Percentiles rank a stretch among this genome's conserved stretches.
Conservation (phyloP, 2,113 vertebrate genomes). For the Gymnarchus niloticus region DNA sequence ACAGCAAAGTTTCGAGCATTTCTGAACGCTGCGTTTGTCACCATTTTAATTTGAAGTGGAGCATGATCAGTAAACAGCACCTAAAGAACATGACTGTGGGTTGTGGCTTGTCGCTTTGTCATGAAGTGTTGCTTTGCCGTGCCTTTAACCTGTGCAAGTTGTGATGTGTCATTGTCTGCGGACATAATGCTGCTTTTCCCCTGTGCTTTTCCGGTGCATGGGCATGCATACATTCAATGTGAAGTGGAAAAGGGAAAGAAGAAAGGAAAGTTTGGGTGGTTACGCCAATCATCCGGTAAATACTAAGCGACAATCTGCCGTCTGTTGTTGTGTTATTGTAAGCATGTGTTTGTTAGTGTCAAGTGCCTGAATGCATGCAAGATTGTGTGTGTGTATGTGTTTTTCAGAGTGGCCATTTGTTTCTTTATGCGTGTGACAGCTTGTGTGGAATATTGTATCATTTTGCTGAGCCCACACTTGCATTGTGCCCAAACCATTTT, state of each 20-base stretch:
- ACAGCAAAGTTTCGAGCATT: neutral
- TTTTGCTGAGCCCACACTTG: no score
- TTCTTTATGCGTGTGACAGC: neutral
- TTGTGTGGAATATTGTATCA: no score
- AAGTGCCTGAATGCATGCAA: conserved; percentile 27
- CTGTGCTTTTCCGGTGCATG: conserved; percentile 73
- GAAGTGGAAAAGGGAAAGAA: conserved; percentile 94
- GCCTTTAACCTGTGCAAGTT: conserved; percentile 40
- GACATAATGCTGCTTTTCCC: conserved; percentile 65
- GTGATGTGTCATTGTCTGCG: conserved; percentile 49
- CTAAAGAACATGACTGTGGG: neutral
- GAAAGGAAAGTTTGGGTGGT: conserved; percentile 88
- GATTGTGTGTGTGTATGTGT: conserved; percentile 22
- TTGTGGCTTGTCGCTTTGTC: neutral
- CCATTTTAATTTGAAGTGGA: neutral
- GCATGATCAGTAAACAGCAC: neutral
- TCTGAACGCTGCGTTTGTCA: neutral
- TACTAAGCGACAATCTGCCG: conserved; percentile 79
- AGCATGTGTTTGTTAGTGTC: conserved; percentile 29
- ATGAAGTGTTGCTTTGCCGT: conserved; percentile 29
- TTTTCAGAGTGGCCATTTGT: neutral
- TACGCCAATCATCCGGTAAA: conserved; percentile 86
- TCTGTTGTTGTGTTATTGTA: neutral
- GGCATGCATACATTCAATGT: conserved; percentile 74
- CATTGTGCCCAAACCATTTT: no score